phyloP scores from a whole-genome alignment of 92 coral and sea anemone species.

The Epizoanthus ramosus region DNA sequence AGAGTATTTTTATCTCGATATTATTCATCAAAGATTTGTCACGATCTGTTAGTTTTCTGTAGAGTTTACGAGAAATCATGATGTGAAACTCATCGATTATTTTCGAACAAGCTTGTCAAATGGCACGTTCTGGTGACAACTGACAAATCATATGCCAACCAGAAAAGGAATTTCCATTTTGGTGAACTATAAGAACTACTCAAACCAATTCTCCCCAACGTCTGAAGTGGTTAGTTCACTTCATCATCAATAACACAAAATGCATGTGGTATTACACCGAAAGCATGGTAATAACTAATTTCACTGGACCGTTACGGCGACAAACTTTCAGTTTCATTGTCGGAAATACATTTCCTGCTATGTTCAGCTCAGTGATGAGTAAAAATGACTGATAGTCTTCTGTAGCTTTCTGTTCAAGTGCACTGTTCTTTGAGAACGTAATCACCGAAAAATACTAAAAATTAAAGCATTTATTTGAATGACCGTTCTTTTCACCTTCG shows the following conservation, averaged over 20 bases:
- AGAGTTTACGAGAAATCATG: constrained; percentile 1
- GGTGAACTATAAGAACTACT: background rate
- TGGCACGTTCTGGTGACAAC: background rate
- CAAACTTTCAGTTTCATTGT: constrained; percentile 12
- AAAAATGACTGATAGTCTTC: constrained; percentile 6
- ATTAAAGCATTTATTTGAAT: background rate
- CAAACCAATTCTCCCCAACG: background rate
- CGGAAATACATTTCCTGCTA: constrained; percentile 35
- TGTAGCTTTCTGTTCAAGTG: constrained; percentile 5
- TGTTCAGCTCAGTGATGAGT: background rate
- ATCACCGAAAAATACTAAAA: background rate
- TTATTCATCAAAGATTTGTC: constrained; percentile 31
- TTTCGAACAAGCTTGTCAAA: background rate
- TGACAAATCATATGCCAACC: background rate
- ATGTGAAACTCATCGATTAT: constrained; percentile 28
- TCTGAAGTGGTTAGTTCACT: background rate
- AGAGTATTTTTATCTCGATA: constrained; percentile 25
- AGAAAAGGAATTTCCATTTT: background rate
- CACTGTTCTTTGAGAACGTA: constrained; percentile 1
- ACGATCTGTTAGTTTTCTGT: constrained; percentile 31
- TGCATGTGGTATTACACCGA: constrained; percentile 14
- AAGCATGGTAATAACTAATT: background rate
- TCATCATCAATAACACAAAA: background rate
- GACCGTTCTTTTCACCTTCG: background rate
- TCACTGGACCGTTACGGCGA: constrained; percentile 4